Base-by-base conservation (phyloP, 2,113 vertebrate species). In the Heterotis niloticus region DNA sequence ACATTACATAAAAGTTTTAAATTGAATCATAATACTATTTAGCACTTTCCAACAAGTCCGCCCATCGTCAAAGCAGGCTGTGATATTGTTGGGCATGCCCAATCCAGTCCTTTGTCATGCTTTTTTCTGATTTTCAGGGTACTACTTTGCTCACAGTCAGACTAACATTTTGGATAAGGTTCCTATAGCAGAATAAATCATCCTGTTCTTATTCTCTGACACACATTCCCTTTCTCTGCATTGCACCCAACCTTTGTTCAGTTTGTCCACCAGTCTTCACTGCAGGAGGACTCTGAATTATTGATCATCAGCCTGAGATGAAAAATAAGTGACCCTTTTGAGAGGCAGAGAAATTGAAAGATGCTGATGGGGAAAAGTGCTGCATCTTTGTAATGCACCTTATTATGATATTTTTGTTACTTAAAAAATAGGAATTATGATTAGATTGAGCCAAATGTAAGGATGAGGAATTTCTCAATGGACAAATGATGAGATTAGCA, bases 231-330 rank as follows among this genome's bases (percentile, higher is more conserved):
- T 74, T 16, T 62, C 70, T 44, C 52, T 54, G 18, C 12, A 67
- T 70, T 51, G 74, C 65, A 60, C 57, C 77, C 80, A 78, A 75
- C 82, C 83, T 79, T 79, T 88, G 87, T 89, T 88, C 89, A 90
- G 86, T 87, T 83, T 82, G 86, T 84, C 82, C 81, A 81, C 80
- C 79, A 11, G 76, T 82, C 34, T 73, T 77, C 88, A 87, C 89
- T 84, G 82, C 81, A 82, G 89, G 87, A 83, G 85, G 80, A 84
- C 67, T 77, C 84, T 90, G 88, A 90, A 91, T 92, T 90, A 92
- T 92, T 89, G 87, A 92, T 90, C 80, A 82, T 68, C 26, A 78
- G 78, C 80, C 83, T 84, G 81, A 5, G 79, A 88, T 83, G 82
- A 84, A 82, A 83, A 81, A 76, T 82, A 83, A 80, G 82, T 51